Evolutionary conservation across 2,797 vertebrate genomes (phyloP).

Genomic region (Channa striata): DNA sequence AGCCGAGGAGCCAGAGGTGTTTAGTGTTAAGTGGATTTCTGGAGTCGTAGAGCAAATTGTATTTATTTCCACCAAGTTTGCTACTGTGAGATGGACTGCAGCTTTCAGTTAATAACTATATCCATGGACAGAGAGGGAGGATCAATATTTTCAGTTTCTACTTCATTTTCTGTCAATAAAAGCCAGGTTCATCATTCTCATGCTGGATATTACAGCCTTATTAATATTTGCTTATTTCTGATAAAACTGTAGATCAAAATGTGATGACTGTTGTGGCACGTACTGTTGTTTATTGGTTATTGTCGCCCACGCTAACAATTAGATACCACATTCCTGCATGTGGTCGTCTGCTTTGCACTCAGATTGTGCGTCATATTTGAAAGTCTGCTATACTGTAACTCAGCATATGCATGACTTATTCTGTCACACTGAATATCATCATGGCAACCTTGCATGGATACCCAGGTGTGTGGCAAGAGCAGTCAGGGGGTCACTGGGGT

Average conservation of each 20-base stretch:
- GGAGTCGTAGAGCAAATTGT: conserved; percentile 13
- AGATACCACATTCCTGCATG: background rate
- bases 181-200: background rate
- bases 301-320: too few species aligned
- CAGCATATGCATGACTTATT: background rate
- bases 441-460: background rate
- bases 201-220: background rate
- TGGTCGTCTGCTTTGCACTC: conserved; percentile 10
- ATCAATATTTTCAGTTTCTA: background rate
- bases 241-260: background rate
- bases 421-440: conserved; percentile 4
- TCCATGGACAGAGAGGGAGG: background rate
- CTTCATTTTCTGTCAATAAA: background rate
- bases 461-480: conserved; percentile 41
- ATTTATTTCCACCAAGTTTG: conserved; percentile 17
- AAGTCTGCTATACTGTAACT: background rate
- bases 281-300: too few species aligned
- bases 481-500: conserved; percentile 12
- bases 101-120: conserved; percentile 14
- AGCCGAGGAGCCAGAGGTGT: conserved; percentile 56
- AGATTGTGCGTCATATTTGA: conserved; percentile 1
- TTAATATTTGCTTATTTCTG: background rate
- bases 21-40: conserved; percentile 46
- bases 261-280: background rate
- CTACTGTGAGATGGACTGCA: conserved; percentile 3